Evolutionary conservation across 2,797 vertebrate species (phyloP).

Genomic region (Amniataba percoides): DNA sequence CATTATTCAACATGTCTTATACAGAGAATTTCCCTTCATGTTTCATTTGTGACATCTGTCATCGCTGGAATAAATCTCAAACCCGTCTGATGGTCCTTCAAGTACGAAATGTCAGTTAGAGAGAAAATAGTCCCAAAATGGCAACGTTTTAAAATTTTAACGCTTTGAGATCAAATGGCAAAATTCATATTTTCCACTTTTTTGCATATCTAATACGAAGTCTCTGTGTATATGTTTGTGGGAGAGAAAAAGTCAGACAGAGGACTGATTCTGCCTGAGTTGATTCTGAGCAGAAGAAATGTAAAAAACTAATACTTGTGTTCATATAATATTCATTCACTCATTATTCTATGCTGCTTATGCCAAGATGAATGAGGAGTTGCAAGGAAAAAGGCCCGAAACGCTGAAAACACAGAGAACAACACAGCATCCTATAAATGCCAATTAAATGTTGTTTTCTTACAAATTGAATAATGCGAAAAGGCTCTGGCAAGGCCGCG

Average conservation of each 20-base stretch:
- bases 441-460: not conserved
- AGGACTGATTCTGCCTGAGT: conserved; percentile 18
- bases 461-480: conserved; percentile 3
- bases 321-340: conserved; percentile 25
- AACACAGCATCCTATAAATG: conserved; percentile 1
- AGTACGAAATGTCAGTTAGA: conserved; percentile 70
- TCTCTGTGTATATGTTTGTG: conserved; percentile 19
- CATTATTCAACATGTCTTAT: conserved; percentile 68
- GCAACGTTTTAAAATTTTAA: conserved; percentile 64
- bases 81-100: conserved; percentile 66
- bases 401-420: conserved; percentile 4
- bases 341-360: conserved; percentile 32
- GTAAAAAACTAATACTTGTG: conserved; percentile 9
- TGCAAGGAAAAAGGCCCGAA: not conserved
- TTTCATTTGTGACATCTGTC: conserved; percentile 71
- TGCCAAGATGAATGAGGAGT: conserved; percentile 4
- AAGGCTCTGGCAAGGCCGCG: not conserved
- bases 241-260: conserved; percentile 17
- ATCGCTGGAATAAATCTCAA: conserved; percentile 59
- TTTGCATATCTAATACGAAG: conserved; percentile 63
- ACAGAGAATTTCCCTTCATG: conserved; percentile 67
- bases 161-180: conserved; percentile 72
- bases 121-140: conserved; percentile 69
- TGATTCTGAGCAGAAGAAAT: conserved; percentile 37
- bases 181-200: conserved; percentile 69